These are phyloP conservation scores for Rhea americana DNA, from an alignment of 2,113 vertebrate species.

Conservation along the genomic window DNA sequence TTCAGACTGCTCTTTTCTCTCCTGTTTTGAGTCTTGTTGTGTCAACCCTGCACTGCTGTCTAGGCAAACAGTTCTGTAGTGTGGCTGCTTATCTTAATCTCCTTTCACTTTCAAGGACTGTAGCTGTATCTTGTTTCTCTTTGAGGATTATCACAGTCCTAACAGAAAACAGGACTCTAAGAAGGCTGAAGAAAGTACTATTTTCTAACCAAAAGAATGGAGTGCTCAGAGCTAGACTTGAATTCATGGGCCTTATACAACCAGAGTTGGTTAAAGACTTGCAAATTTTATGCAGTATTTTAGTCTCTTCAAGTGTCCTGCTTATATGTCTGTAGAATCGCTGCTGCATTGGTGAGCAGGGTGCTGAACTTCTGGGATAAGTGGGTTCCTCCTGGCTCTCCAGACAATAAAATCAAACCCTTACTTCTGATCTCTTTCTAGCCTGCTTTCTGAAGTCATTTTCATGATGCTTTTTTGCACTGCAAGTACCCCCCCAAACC, in stretches of 20 bases:
- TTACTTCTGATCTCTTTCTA: background rate
- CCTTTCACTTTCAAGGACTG: background rate
- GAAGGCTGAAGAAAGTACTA: background rate
- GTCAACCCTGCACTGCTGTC: background rate
- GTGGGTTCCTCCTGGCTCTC: background rate
- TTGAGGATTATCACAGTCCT: background rate
- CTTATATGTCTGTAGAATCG: background rate
- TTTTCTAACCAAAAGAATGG: background rate
- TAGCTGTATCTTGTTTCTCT: background rate
- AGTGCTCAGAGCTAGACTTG: background rate
- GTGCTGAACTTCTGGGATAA: background rate
- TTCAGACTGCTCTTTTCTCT: background rate
- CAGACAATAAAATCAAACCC: background rate
- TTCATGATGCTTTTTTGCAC: background rate
- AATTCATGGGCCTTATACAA: rapidly evolving
- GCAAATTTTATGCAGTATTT: rapidly evolving
- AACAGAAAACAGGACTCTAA: background rate
- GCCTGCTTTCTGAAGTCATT: background rate
- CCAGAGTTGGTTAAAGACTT: background rate
- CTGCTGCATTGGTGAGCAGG: rapidly evolving
- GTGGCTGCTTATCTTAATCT: background rate
- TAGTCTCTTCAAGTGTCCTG: rapidly evolving
- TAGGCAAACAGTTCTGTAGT: background rate
- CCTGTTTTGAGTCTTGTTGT: background rate
- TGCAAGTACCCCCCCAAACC: background rate